Base-by-base conservation (phyloP, 1,140 invertebrate species). In the Sipha flava region DNA sequence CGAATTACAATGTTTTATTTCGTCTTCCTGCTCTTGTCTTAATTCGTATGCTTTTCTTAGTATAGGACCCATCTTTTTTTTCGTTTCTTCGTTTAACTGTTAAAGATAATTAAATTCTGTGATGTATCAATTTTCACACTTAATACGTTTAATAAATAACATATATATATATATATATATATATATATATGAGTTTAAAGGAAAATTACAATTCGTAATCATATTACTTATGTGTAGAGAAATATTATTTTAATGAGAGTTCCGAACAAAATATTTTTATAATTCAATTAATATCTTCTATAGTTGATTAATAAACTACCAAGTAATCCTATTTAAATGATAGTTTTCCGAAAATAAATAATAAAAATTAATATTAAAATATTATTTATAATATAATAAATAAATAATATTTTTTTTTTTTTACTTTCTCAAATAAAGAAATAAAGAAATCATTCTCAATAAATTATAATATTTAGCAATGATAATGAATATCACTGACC, bases 1-100 rank as follows among this genome's bases (percentile, higher is more conserved):
- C 31, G 87, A 87, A 83, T 91, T 92, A 62, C 90, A 89, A 52
- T 86, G 86, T 83, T 92, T 89, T 16, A 92, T 88, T 83, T 92
- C 89, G 75, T 92, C 89, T 81, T 92, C 90, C 81, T 91, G 88
- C 80, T 90, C 87, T 37, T 88, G 83, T 70, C 86, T 84, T 29
- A 89, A 82, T 26, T 88, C 83, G 21, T 84, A 73, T 5, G 87
- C 87, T 73, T 87, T 84, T 43, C 87, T 84, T 0, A 88, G 82
- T 3, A 88, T 29, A 73, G 86, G 81, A 70, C 85, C 83, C 0
- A 84, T 84, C 29, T 85, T 85, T 40, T 82, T 82, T 0, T 82
- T 82, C 0, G 85, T 84, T 59, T 88, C 87, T n/a, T 83, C 84
- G 62, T 87, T 85, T 26, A 86, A 81, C 79, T 87, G 59, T 75